Evolutionary conservation across 1,140 invertebrate genomes (phyloP), one percentile per base, ranked within the genome.

Genomic region (Saccostrea echinata): DNA sequence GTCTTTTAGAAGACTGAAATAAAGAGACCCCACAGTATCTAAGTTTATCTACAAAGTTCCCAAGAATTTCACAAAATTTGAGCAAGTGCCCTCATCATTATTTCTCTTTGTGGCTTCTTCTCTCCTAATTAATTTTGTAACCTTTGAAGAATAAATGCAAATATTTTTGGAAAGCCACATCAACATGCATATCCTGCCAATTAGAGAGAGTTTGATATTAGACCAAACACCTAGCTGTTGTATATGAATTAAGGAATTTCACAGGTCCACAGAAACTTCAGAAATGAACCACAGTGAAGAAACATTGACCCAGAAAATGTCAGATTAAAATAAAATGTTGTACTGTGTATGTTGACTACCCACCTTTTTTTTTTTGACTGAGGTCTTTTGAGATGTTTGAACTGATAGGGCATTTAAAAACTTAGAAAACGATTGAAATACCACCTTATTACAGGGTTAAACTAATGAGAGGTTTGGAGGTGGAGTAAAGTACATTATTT

Each of bases 151-250:
- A 33, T 76, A 11, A 76, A 30, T 30, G 68, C 27, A 76, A 76
- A 76, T 76, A 76, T 76, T 76, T 30, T 76, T 27, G 27, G 68
- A 76, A 76, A 76, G 68, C 68, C 68, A 76, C 30, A 76, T 30
- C 27, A 13, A 33, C 27, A 18, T 33, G 16, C 24, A 30, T 76
- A 76, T 76, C 68, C 68, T 76, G 68, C 68, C 68, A 76, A 76
- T 76, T 76, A 76, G 68, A 76, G 68, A 27, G 68, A 76, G 68
- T 30, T 76, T 76, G 11, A 16, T 11, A 16, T 30, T 24, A 27
- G 24, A 18, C 18, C 18, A n/a, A 61, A 61, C 55, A 18, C 16
- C n/a, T 61, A 21, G 55, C 55, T 61, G 55, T 18, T 18, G 55
- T 61, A 55, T 55, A 61, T 61, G 55, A 61, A n/a, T 16, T 13